Conservation (phyloP, 2,113 vertebrate species). For the Muntiacus reevesi region DNA sequence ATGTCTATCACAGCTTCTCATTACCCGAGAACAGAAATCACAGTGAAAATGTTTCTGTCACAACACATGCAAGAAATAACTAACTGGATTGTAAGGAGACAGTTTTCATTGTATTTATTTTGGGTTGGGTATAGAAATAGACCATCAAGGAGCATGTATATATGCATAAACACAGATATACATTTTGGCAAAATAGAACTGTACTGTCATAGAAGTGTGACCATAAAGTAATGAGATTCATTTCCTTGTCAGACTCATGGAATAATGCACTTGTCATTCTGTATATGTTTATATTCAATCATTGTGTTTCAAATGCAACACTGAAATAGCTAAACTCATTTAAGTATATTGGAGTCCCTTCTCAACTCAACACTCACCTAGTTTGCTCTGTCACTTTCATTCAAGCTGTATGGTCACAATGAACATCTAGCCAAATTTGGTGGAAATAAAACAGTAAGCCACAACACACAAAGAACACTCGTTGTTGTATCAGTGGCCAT, state of each 20-base stretch:
- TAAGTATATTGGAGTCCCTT: neutral
- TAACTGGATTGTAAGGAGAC: constrained; percentile 20
- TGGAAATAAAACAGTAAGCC: neutral
- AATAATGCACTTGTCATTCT: constrained; percentile 27
- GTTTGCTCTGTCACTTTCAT: neutral
- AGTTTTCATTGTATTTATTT: constrained; percentile 45
- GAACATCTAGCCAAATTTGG: neutral
- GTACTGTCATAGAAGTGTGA: constrained; percentile 11
- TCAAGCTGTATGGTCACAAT: neutral
- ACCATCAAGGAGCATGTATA: neutral
- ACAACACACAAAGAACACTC: neutral
- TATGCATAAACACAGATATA: constrained; percentile 38
- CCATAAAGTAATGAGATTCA: constrained; percentile 29
- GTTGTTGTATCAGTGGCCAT: neutral
- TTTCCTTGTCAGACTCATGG: constrained; percentile 16
- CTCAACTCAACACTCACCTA: neutral
- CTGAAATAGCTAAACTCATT: neutral
- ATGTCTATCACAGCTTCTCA: constrained; percentile 52
- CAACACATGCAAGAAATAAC: constrained; percentile 41
- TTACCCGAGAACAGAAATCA: constrained; percentile 54
- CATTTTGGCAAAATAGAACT: constrained; percentile 45
- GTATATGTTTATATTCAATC: neutral
- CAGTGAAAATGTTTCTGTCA: constrained; percentile 32
- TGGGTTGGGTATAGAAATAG: constrained; percentile 5
- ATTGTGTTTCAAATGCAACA: neutral